Conservation (phyloP, 2,888 invertebrate species). For the Cactoblastis cactorum region DNA sequence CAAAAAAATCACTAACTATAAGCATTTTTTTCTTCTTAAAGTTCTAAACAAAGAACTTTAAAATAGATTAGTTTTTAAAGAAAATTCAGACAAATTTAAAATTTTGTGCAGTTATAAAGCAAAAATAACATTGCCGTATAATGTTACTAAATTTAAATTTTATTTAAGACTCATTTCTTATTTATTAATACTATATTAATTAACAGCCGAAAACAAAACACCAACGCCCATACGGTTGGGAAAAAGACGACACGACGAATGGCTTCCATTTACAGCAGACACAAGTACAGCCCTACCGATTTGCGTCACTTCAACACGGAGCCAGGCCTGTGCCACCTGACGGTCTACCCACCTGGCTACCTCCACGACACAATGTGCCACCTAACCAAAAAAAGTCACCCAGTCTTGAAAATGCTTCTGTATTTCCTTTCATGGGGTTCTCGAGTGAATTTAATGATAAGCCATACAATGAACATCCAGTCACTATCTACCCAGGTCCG, state of each 20-base stretch:
- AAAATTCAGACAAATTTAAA: too few relatives aligned
- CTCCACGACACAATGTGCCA: slow-evolving; percentile 49
- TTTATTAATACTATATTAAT: too few relatives aligned
- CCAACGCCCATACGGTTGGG: slow-evolving; percentile 87
- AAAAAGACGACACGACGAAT: slow-evolving; percentile 68
- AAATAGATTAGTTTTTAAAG: too few relatives aligned
- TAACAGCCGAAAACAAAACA: slow-evolving; percentile 87
- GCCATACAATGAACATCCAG: slow-evolving; percentile 82
- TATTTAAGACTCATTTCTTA: too few relatives aligned
- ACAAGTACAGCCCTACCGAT: slow-evolving; percentile 81
- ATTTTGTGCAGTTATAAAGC: too few relatives aligned
- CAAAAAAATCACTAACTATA: too few relatives aligned
- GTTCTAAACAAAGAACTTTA: too few relatives aligned
- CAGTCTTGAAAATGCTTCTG: slow-evolving; percentile 63
- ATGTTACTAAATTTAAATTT: too few relatives aligned
- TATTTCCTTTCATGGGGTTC: slow-evolving; percentile 74
- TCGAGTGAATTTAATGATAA: slow-evolving; percentile 72
- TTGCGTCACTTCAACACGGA: slow-evolving; percentile 84
- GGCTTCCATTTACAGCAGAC: slow-evolving; percentile 75
- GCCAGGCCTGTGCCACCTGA: slow-evolving; percentile 61
- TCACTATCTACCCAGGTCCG: slow-evolving; percentile 83
- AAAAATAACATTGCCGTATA: too few relatives aligned
- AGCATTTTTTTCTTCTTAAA: too few relatives aligned
- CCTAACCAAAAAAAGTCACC: slow-evolving; percentile 59
- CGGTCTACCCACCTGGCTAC: slow-evolving; percentile 59